phyloP scores from a whole-genome alignment of 2,888 invertebrate species.

The Diadegma fenestrale region DNA sequence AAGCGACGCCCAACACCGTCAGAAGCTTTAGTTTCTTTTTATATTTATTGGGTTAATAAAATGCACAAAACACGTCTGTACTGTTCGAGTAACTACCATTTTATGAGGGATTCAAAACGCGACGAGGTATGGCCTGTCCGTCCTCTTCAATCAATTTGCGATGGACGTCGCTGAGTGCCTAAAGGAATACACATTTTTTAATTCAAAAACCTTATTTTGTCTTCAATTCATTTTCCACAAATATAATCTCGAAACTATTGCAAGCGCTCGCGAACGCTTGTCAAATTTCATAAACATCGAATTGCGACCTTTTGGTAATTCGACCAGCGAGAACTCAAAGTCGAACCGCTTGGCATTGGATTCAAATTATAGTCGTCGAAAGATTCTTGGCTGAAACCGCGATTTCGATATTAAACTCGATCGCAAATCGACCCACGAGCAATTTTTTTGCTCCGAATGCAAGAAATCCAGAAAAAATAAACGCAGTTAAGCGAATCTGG shows the following conservation, averaged over 20 bases:
- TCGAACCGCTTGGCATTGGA: neutral
- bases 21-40: constrained; percentile 12
- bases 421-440: neutral
- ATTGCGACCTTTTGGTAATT: neutral
- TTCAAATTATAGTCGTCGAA: neutral
- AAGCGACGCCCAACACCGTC: constrained; percentile 48
- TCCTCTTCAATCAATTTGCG: constrained; percentile 92
- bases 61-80: constrained; percentile 7
- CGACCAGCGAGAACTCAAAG: neutral
- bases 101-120: constrained; percentile 72
- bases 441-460: neutral
- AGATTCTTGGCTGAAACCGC: neutral
- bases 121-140: constrained; percentile 79
- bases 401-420: neutral
- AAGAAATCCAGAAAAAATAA: neutral
- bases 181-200: constrained; percentile 77
- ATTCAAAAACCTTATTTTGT: constrained; percentile 42
- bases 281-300: neutral
- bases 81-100: constrained; percentile 64
- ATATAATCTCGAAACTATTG: neutral
- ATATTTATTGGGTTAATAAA: constrained; percentile 9
- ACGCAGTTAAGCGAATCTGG: neutral
- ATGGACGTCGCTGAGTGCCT: constrained; percentile 95
- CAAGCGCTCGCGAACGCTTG: neutral
- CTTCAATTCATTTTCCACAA: neutral